Conservation (phyloP, 2,797 vertebrate species). For the Hypotaenidia okinawae region DNA sequence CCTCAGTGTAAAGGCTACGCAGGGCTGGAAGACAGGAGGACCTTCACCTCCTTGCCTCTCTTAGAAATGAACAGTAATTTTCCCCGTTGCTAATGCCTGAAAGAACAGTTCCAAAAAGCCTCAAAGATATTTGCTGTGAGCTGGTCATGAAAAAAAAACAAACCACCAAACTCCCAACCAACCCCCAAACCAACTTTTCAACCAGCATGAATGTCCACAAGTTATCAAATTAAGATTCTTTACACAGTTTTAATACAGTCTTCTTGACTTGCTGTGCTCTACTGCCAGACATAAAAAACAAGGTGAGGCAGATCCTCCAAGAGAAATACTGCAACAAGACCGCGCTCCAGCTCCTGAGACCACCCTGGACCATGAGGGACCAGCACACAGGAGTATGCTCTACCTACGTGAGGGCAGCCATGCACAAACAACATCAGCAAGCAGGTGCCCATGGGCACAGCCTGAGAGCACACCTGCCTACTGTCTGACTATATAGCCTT, state of each 20-base stretch:
- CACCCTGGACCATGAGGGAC: background rate
- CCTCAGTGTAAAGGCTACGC: background rate
- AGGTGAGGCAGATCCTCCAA: background rate
- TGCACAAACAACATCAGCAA: background rate
- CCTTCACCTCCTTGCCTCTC: background rate
- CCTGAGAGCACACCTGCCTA: background rate
- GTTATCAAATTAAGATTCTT: background rate
- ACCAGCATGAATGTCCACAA: accelerated
- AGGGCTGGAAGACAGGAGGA: background rate
- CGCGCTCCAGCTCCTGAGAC: background rate
- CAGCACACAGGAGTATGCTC: background rate
- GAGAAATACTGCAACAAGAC: background rate
- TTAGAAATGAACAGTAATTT: background rate
- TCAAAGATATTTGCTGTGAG: background rate
- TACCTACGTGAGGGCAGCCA: accelerated
- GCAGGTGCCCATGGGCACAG: background rate
- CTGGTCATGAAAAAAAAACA: background rate
- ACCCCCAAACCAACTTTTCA: background rate
- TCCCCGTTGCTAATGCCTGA: background rate
- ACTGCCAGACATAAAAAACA: background rate
- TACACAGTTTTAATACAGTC: background rate
- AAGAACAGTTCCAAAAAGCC: background rate
- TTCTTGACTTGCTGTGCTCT: background rate
- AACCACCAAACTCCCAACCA: background rate
- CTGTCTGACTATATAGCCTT: background rate